These are phyloP conservation scores for Corythornis cristatus DNA, from an alignment of 2,113 vertebrate genomes.

Conservation along the genomic window DNA sequence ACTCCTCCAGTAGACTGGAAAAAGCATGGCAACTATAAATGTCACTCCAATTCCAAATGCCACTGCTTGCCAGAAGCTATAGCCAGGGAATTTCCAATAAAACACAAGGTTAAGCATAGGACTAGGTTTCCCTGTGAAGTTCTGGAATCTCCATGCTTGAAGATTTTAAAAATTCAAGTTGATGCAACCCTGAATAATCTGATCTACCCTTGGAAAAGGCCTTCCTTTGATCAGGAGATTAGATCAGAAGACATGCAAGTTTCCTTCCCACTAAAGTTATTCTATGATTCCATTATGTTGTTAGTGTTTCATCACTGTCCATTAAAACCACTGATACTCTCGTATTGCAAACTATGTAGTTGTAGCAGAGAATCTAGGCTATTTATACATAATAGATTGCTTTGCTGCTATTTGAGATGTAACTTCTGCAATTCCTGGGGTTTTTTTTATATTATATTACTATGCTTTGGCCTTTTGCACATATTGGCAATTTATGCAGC, in stretches of 20 bases:
- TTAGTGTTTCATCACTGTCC: neutral
- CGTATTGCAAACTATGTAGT: neutral
- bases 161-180: neutral
- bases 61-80: neutral
- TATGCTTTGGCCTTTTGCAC: neutral
- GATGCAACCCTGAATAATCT: neutral
- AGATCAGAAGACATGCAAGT: neutral
- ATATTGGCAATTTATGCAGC: neutral
- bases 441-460: neutral
- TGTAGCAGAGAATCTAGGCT: neutral
- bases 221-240: neutral
- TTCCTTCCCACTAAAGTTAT: neutral
- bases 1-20: neutral
- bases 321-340: neutral
- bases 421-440: neutral
- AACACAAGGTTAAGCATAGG: neutral
- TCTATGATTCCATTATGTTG: neutral
- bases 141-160: neutral
- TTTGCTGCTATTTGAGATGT: neutral
- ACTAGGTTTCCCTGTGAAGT: neutral
- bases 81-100: neutral
- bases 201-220: neutral
- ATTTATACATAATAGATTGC: neutral
- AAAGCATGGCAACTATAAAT: neutral
- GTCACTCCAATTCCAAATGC: neutral